Evolutionary conservation across 2,113 vertebrate species (phyloP), one percentile per base, ranked within the genome.

Genomic region (Vombatus ursinus): DNA sequence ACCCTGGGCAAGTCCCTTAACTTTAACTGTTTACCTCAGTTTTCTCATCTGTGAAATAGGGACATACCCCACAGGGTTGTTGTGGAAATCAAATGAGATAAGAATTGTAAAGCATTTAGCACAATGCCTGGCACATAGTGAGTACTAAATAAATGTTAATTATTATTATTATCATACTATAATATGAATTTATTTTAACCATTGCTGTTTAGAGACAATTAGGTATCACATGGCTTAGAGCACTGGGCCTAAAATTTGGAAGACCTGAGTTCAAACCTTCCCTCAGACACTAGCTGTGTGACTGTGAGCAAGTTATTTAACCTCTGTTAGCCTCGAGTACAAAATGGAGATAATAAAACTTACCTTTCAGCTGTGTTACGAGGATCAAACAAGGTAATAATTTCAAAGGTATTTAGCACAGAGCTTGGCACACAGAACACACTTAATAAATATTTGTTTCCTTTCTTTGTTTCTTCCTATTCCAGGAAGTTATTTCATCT

Each of bases 401-500:
- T 8, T 22, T 84, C 44, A 2, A 84, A 84, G 19, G 19, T 84
- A 22, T 84, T 44, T 84, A 23, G 31, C 57, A 37, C 1, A 68
- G 57, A 44, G 23, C 14, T 23, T 84, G 68, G 8, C n/a, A 22
- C 68, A 84, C 28, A 23, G 68, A 23, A 84, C 19, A 5, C 68
- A 84, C 37, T 44, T 84, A 84, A 84, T 44, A 44, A 84, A 22
- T 84, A 23, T 84, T 84, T 77, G n/a, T 44, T 84, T 44, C n/a
- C 19, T 44, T 44, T 48, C 14, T 50, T 91, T 68, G 51, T 97
- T 94, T 5, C 95, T 0, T 96, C 98, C 50, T 97, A 1, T 98
- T 98, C 96, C 97, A 99, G 99, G 99, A 99, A 93, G 98, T 99
- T 97, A 97, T 98, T 89, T 97, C 98, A 50, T 98, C 99, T 95